Evolutionary conservation across 2,113 vertebrate genomes (phyloP), one percentile per base, ranked within the genome.

Genomic region (Leptobrachium ailaonicum): DNA sequence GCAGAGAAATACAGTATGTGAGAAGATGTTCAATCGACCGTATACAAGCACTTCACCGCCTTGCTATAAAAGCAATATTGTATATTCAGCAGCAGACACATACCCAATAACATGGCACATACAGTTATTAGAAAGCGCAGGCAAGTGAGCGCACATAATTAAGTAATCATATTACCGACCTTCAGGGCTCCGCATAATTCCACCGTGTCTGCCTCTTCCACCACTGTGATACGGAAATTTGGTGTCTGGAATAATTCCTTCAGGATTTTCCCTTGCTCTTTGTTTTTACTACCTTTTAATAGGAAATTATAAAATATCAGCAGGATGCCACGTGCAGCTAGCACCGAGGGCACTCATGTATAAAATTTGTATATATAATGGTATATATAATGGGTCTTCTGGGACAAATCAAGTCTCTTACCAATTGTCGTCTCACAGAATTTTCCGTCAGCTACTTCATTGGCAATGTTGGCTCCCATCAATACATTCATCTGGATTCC

Each of bases 341-440:
- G 41, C 45, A 69, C 5, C 2, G n/a, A 2, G 20, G 7, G 3
- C 58, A 6, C 42, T 13, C 56, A 63, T 41, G 66, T 43, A 41
- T 50, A 2, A 44, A 4, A 3, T 13, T 68, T 14, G n/a, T n/a
- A n/a, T n/a, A n/a, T n/a, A n/a, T n/a, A n/a, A n/a, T n/a, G 11
- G 10, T 2, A 2, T 9, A 5, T 41, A 14, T 42, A 2, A 13
- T 4, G 12, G 11, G 43, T 14, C 63, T 41, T 4, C 10, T 67
- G 63, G 32, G 68, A 41, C 56, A 45, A 41, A 50, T 6, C n/a
- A 0, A 12, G 73, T 66, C 75, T 83, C 86, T 87, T 91, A 98
- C 98, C 98, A 0, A 99, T 98, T 58, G 98, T 99, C 2, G 97
- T 98, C 85, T 99, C 98, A 66, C 98, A 99, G 91, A 99, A 99